Evolutionary conservation across 2,797 vertebrate genomes (phyloP), one percentile per base, ranked within the genome.

Genomic region (Meriones psammophilus): DNA sequence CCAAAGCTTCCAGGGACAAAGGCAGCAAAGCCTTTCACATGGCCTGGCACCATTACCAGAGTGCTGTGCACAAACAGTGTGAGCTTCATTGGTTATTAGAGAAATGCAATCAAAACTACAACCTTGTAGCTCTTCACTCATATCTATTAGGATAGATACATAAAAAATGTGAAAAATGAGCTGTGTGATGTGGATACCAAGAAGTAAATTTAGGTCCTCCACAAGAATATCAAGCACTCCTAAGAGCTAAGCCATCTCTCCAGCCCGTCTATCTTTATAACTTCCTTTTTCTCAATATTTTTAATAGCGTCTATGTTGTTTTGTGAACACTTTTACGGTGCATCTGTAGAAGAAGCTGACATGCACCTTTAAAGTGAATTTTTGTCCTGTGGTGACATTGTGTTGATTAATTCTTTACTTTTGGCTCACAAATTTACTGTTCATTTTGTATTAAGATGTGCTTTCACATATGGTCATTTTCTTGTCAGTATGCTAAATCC

Each of bases 51-150:
- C 50, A 36, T 93, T 89, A 64, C 33, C 77, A 77, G 56, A 36
- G 62, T 73, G n/a, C 56, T 28, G 17, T 39, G n/a, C 73, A 50
- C 93, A 94, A 95, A 89, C 58, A 77, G 33, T 33, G 4, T 58
- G 77, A 90, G 73, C 60, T 77, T 89, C 36, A 69, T 77, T 42
- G 56, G 9, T 78, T 62, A 69, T 71, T 69, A 78, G 26, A 71
- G 22, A 97, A 87, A 86, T 20, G 24, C 33, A 89, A 92, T 62
- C 92, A 84, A 93, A 89, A 54, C 26, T 5, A 90, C 26, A 56
- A 5, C 69, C 33, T 89, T 24, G 74, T 74, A 83, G 2, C 14
- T 81, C 9, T n/a, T 85, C 8, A 60, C 3, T 92, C 33, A 56
- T 18, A n/a, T 3, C 22, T 22, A 58, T 24, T 78, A 60, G 50